Conservation (phyloP, 2,113 vertebrate species). For the Capricornis sumatraensis region DNA sequence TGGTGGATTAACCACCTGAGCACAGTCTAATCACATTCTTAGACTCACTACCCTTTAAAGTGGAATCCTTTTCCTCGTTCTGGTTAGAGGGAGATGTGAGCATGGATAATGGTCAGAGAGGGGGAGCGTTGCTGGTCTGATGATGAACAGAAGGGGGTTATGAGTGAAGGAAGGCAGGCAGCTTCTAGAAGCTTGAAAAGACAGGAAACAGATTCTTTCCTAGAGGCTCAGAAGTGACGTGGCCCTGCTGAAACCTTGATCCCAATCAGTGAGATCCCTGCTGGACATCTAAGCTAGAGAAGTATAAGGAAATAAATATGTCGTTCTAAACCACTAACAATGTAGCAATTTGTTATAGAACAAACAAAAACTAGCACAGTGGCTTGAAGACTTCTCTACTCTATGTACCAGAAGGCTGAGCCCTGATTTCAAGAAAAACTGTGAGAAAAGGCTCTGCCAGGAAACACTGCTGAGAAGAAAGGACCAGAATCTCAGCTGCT, state of each 20-base stretch:
- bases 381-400: neutral
- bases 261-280: neutral
- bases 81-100: neutral
- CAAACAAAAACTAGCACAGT: neutral
- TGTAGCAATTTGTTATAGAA: neutral
- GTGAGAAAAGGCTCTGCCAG: neutral
- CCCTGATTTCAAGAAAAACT: neutral
- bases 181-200: neutral
- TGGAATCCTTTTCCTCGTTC: accelerated
- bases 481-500: neutral
- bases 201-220: neutral
- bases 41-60: neutral
- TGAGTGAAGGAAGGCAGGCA: neutral
- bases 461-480: neutral
- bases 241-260: accelerated
- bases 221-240: neutral
- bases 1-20: neutral
- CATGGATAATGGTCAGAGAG: neutral
- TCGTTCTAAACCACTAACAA: neutral
- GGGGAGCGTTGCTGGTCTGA: neutral
- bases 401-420: neutral
- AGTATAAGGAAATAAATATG: neutral
- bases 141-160: neutral
- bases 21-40: neutral
- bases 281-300: neutral